A percentile compares a stretch with the other conserved stretches of the same genome.
Conservation (phyloP, 2,797 vertebrate species). For the Neomorphus geoffroyi region DNA sequence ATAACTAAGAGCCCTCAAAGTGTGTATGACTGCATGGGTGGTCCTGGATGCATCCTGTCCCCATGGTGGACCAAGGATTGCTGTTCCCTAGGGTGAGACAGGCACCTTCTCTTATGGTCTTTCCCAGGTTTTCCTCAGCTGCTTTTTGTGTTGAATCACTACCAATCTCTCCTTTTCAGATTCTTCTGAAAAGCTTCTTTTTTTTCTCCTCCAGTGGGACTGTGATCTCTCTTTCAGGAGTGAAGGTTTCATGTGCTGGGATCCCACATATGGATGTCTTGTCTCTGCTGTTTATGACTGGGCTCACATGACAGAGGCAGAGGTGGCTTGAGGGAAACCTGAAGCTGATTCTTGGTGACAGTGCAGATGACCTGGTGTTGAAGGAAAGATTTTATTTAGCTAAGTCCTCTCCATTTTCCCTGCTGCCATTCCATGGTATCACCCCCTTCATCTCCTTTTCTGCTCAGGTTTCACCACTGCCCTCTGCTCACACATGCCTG, state of each 20-base stretch:
- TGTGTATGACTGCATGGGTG: neutral
- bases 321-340: neutral
- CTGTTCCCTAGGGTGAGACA: neutral
- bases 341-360: neutral
- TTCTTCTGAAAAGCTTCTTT: neutral
- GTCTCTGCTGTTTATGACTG: neutral
- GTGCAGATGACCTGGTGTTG: neutral
- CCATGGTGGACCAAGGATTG: neutral
- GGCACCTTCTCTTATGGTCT: neutral
- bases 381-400: neutral
- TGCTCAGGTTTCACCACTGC: neutral
- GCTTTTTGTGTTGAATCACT: neutral
- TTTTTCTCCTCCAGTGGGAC: neutral
- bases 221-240: neutral
- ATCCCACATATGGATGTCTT: neutral
- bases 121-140: neutral
- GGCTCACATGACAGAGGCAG: neutral
- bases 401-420: neutral
- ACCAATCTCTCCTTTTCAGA: neutral
- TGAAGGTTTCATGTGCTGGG: neutral
- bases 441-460: neutral
- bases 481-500: neutral
- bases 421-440: neutral
- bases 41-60: neutral
- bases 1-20: neutral